Conservation (phyloP, 2,113 vertebrate species). For the Barbus barbus region DNA sequence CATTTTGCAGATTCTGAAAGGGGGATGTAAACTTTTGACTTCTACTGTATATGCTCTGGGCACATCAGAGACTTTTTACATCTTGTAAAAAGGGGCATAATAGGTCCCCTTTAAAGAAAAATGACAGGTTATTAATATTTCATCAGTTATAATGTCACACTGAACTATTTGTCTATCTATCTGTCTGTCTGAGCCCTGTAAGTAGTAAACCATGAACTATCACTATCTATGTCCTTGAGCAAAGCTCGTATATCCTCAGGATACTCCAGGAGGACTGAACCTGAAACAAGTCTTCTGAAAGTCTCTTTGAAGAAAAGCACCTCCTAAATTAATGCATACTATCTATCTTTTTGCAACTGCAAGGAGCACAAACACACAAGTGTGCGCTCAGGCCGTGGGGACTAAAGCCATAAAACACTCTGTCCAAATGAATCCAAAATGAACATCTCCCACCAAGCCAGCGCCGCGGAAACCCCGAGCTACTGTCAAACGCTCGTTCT, state of each 20-base stretch:
- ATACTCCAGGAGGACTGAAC: neutral
- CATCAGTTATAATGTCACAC: too few species aligned
- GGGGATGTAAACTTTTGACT: too few species aligned
- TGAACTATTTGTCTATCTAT: neutral
- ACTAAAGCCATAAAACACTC: neutral
- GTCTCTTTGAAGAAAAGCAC: neutral
- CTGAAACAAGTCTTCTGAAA: neutral
- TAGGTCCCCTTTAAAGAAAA: too few species aligned
- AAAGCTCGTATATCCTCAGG: neutral
- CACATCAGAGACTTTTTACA: too few species aligned
- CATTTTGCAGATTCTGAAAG: too few species aligned
- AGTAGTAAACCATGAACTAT: neutral
- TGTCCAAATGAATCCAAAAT: slow-evolving; percentile 46
- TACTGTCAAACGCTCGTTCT: slow-evolving; percentile 75
- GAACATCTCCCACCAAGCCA: slow-evolving; percentile 74
- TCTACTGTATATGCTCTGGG: too few species aligned
- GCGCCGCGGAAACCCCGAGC: neutral
- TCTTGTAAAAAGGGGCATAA: too few species aligned
- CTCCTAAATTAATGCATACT: neutral
- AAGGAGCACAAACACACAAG: neutral
- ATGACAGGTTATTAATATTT: too few species aligned
- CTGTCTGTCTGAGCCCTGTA: neutral
- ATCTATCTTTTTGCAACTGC: neutral
- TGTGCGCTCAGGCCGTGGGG: neutral
- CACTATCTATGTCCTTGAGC: neutral